Base-by-base conservation (phyloP, 2,888 invertebrate species). In the Microchrysa polita region DNA sequence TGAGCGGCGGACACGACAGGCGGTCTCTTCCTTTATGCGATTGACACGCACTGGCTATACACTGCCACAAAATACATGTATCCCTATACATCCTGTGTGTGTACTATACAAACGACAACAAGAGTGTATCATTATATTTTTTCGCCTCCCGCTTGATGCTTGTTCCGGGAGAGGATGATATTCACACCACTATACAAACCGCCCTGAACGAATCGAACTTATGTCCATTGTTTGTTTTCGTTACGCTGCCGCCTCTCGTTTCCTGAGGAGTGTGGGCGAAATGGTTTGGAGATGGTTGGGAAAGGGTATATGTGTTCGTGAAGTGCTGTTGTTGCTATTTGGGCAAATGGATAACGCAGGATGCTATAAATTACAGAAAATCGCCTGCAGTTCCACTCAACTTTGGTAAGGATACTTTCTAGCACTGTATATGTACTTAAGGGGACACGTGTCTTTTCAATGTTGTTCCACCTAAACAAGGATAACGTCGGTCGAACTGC, bases 401-500 rank as follows among this genome's bases (percentile, higher is more conserved):
- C 42, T 55, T 55, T 57, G 18, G 16, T 40, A 55, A 55, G 57
- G 55, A 65, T 65, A 65, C 48, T 65, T 69, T 55, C 69, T 72
- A 72, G 72, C 74, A 74, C n/a, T n/a, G n/a, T n/a, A n/a, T n/a
- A n/a, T 74, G 75, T 72, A 72, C 75, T 75, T 72, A 78, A 77
- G 75, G 40, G 75, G 78, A 76, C 78, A 78, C 78, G 78, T 78
- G 78, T 77, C 73, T 76, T 73, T 73, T 76, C 67, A 76, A 77
- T 78, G 76, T 75, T 78, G 77, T 78, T 78, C 75, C 75, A 77
- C 77, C n/a, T 73, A 75, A 78, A 78, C 77, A 78, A 78, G 77
- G 42, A 18, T 40, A 40, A 20, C 57, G 20, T 65, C 34, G 57
- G 55, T 18, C 22, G 67, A 76, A 74, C 74, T 77, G 76, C 76